phyloP scores from a whole-genome alignment of 2,888 invertebrate species.

The Lasioglossum oenotherae region DNA sequence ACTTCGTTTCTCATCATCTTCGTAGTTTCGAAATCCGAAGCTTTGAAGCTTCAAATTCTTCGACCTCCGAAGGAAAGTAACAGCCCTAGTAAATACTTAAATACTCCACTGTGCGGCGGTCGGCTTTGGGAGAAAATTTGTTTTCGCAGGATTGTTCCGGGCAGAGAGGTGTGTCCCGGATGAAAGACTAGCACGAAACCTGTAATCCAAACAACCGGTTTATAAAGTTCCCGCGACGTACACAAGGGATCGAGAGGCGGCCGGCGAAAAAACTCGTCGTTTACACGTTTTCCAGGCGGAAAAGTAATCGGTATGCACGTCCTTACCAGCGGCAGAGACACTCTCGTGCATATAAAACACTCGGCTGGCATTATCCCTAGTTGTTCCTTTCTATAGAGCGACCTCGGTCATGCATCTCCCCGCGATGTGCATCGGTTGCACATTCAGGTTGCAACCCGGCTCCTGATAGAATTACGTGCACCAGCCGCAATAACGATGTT shows the following conservation, averaged over 20 bases:
- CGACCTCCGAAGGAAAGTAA: no score
- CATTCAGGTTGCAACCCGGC: slow-evolving; percentile 39
- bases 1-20: no score
- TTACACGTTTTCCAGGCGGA: slow-evolving; percentile 43
- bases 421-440: slow-evolving; percentile 49
- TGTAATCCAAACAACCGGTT: neutral
- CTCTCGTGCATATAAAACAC: slow-evolving; percentile 59
- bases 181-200: neutral
- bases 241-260: slow-evolving; percentile 6
- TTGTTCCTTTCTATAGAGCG: slow-evolving; percentile 46
- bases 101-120: no score
- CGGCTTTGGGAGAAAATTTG: neutral
- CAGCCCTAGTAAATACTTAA: no score
- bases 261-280: slow-evolving; percentile 47
- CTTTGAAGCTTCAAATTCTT: no score
- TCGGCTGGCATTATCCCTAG: slow-evolving; percentile 43
- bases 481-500: slow-evolving; percentile 55
- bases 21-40: no score
- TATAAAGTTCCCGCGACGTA: slow-evolving; percentile 12
- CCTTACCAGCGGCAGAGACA: slow-evolving; percentile 25
- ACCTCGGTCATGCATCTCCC: slow-evolving; percentile 24
- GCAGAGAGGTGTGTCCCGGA: neutral
- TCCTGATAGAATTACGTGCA: slow-evolving; percentile 59
- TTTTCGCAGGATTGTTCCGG: no score
- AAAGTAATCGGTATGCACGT: slow-evolving; percentile 60